Conservation (phyloP, 2,797 vertebrate genomes). For the Galaxias olidus region DNA sequence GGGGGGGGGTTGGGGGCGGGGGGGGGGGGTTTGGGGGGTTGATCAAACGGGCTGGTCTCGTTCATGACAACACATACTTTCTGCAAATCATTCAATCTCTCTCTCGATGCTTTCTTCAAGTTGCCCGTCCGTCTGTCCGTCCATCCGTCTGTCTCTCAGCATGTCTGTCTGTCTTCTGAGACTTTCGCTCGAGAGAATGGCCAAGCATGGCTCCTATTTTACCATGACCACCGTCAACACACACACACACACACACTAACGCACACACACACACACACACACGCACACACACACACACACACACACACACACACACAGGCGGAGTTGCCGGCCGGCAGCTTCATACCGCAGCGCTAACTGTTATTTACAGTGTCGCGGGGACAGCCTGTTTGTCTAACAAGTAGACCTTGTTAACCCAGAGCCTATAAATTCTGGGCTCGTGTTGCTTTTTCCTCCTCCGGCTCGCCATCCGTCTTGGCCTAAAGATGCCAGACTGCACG, state of each 20-base stretch:
- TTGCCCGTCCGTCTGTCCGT: conserved; percentile 7
- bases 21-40: too few species aligned
- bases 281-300: conserved; percentile 21
- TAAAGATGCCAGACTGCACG: conserved; percentile 7
- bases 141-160: conserved; percentile 6
- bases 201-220: conserved; percentile 49
- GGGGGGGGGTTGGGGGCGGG: too few species aligned
- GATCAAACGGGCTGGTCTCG: too few species aligned
- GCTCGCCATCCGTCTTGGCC: conserved; percentile 44
- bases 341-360: conserved; percentile 27
- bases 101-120: conserved; percentile 11
- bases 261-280: conserved; percentile 10
- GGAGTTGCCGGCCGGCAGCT: conserved; percentile 16
- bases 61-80: too few species aligned
- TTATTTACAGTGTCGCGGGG: conserved; percentile 76
- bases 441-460: conserved; percentile 59
- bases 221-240: conserved; percentile 51
- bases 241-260: conserved; percentile 30
- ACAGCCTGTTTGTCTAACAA: conserved; percentile 71
- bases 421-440: conserved; percentile 68
- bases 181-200: neutral
- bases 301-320: conserved; percentile 20
- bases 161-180: conserved; percentile 8
- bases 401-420: conserved; percentile 67
- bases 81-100: neutral